These are phyloP conservation scores for Euleptes europaea DNA, from an alignment of 2,113 vertebrate genomes.

Conservation along the genomic window DNA sequence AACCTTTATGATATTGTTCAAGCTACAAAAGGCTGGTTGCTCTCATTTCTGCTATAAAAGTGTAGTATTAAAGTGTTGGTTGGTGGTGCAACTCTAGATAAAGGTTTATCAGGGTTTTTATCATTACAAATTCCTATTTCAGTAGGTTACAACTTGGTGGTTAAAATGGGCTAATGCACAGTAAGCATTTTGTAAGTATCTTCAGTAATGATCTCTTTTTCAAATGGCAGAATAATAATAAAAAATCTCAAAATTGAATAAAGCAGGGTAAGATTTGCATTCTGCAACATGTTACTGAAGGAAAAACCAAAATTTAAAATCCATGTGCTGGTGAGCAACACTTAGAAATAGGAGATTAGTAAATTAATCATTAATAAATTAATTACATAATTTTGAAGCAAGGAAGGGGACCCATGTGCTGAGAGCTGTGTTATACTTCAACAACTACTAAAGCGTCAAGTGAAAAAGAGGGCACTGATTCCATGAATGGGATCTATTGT, in stretches of 20 bases:
- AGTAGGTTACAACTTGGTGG: not conserved
- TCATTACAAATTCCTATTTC: constrained; percentile 18
- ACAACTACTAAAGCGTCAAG: too few relatives aligned
- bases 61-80: constrained; percentile 20
- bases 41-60: constrained; percentile 51
- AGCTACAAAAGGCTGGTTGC: constrained; percentile 22
- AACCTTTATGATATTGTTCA: constrained; percentile 50
- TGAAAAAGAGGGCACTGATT: too few relatives aligned
- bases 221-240: not conserved
- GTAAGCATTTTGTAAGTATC: not conserved
- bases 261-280: not conserved
- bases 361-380: not conserved
- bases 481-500: not conserved
- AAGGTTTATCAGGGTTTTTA: constrained; percentile 38
- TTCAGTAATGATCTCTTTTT: not conserved
- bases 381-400: too few relatives aligned
- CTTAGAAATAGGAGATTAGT: not conserved
- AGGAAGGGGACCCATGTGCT: too few relatives aligned
- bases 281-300: not conserved
- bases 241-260: not conserved
- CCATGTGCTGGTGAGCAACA: not conserved
- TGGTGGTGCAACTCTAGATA: constrained; percentile 26
- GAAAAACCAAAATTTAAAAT: not conserved
- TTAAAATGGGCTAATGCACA: not conserved
- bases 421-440: too few relatives aligned